Base-by-base conservation (phyloP, 2,113 vertebrate species). In the Oreochromis tanganicae region DNA sequence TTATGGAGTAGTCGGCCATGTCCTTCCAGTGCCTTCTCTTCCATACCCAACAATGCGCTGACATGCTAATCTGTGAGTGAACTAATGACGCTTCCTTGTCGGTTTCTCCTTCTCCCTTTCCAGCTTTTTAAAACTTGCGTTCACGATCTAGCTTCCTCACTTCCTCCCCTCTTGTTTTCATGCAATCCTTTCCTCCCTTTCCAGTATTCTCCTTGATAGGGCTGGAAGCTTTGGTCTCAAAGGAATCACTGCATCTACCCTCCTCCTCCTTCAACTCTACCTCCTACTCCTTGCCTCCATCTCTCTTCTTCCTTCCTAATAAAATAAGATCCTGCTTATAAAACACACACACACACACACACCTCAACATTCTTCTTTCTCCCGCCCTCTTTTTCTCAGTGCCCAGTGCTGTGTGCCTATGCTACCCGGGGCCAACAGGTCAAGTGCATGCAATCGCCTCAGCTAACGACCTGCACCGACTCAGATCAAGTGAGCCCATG, bases 371-470 rank as follows among this genome's bases (percentile, higher is more conserved):
- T 87, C 79, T 48, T 75, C 38, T n/a, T 32, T 73, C 66, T 81
- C 61, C 78, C 10, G 61, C 36, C 61, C 41, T 81, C 46, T 9
- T 41, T 61, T 61, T 90, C 68, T 85, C 82, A 85, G 75, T 5
- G 19, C 68, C 57, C 55, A 84, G 83, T 13, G 68, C 61, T 87
- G 82, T 80, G 55, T 91, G 90, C 94, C 91, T 81, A 91, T 88
- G 81, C 88, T 52, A 6, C 90, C 90, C 14, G 46, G 73, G 63
- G 29, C 89, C 84, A 91, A 81, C 87, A 93, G 91, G 93, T 96
- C 95, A 96, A 95, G 93, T 87, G 90, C 87, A 90, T 83, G 87
- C 90, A 90, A 92, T 94, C 89, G 89, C 90, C 85, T 91, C 90
- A 90, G 87, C 93, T 91, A 94, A 94, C 57, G 82, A 92, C 87